These are phyloP conservation scores for Antheraea pernyi DNA, from an alignment of 1,140 invertebrate species.

Conservation along the genomic window DNA sequence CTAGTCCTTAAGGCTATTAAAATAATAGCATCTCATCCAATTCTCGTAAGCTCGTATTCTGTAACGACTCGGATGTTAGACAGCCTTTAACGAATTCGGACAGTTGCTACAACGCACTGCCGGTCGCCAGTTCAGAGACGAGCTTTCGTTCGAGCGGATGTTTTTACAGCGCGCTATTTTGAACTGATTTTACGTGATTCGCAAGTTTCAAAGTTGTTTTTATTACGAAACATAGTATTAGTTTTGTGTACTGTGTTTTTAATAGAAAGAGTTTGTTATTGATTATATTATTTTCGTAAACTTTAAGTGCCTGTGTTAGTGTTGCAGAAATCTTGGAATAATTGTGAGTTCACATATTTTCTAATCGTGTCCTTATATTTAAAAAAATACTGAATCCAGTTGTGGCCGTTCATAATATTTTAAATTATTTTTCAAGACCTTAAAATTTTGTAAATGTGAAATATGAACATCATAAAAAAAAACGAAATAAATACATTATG, in stretches of 20 bases:
- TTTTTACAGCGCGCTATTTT: not conserved
- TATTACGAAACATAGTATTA: not conserved
- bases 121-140: not conserved
- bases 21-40: constrained; percentile 26
- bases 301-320: not conserved
- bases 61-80: constrained; percentile 20
- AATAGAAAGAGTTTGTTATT: not conserved
- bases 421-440: no score
- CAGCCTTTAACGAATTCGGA: constrained; percentile 16
- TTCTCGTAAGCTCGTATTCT: constrained; percentile 14
- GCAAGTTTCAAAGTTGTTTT: not conserved
- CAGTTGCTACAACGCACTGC: constrained; percentile 5
- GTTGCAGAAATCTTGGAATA: not conserved
- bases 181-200: not conserved
- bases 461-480: no score
- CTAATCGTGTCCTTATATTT: no score
- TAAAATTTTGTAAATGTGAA: no score
- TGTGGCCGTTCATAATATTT: no score
- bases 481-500: no score
- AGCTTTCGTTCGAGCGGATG: not conserved
- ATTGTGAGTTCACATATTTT: not conserved
- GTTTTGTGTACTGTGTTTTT: not conserved
- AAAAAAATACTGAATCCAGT: no score
- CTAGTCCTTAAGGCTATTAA: constrained; percentile 24
- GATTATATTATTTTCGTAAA: not conserved